Evolutionary conservation across 2,113 vertebrate species (phyloP).

Genomic region (Lagopus muta): DNA sequence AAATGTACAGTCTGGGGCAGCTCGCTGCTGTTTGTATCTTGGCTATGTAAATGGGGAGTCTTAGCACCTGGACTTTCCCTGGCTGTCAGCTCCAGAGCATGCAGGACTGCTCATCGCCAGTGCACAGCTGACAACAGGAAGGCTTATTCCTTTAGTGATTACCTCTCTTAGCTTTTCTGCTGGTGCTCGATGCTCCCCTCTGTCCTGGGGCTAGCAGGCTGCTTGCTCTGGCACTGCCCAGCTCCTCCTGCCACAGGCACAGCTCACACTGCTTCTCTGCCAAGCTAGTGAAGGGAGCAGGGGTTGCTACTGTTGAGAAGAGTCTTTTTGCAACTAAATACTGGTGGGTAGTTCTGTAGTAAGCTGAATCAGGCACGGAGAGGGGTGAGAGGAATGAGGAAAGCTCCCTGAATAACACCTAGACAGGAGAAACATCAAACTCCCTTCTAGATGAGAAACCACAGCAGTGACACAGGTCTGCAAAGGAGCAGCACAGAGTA

Average conservation of each 20-base stretch:
- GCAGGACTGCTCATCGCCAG: not conserved
- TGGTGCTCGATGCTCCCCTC: not conserved
- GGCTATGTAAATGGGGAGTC: not conserved
- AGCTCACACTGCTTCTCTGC: not conserved
- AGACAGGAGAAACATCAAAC: not conserved
- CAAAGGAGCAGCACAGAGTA: not conserved
- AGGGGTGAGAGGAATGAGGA: not conserved
- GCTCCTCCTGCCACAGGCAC: not conserved
- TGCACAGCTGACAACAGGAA: not conserved
- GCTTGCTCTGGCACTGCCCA: not conserved
- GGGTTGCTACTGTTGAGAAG: not conserved
- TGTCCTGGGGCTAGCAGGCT: not conserved
- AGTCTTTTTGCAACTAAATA: not conserved
- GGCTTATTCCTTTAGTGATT: not conserved
- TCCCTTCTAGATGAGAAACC: not conserved
- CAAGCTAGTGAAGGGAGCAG: not conserved
- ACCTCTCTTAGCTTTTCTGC: not conserved
- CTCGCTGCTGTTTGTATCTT: not conserved
- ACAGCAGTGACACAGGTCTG: not conserved
- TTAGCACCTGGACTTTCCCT: not conserved
- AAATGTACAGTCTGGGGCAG: not conserved
- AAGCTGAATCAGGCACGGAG: not conserved
- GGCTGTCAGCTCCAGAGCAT: not conserved
- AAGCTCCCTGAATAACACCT: not conserved
- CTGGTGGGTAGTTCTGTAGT: not conserved